Conservation (phyloP, 2,888 invertebrate species). For the Thelaira solivaga region DNA sequence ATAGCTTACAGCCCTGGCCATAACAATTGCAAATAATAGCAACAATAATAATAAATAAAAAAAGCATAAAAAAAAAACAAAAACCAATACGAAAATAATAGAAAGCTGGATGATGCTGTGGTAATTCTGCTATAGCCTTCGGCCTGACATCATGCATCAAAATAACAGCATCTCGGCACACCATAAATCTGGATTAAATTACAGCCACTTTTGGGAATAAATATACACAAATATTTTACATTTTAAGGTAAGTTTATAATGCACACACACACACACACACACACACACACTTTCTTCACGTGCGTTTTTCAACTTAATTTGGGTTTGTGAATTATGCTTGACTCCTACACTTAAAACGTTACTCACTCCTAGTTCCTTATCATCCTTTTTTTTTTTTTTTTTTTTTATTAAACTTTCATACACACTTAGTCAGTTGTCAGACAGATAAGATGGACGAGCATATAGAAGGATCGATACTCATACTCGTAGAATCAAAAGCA, state of each 20-base stretch:
- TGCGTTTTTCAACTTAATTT: no score
- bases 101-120: constrained; percentile 37
- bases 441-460: not conserved
- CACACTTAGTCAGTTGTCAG: not conserved
- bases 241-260: constrained; percentile 42
- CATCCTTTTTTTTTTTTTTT: no score
- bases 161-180: constrained; percentile 48
- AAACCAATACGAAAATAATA: no score
- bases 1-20: constrained; percentile 12
- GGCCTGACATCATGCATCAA: constrained; percentile 44
- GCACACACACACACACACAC: not conserved
- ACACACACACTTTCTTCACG: no score
- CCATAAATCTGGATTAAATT: constrained; percentile 54
- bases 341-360: not conserved
- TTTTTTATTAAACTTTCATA: not conserved
- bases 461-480: not conserved
- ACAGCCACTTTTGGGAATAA: constrained; percentile 53
- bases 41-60: constrained; percentile 32
- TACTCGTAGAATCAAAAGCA: no score
- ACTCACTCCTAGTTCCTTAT: no score
- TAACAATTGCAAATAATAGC: constrained; percentile 35
- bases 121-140: constrained; percentile 25
- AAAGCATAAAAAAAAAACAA: no score
- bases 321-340: constrained; percentile 11
- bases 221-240: constrained; percentile 42